Evolutionary conservation across 2,113 vertebrate species (phyloP), one percentile per base, ranked within the genome.

Genomic region (Lampris incognitus): DNA sequence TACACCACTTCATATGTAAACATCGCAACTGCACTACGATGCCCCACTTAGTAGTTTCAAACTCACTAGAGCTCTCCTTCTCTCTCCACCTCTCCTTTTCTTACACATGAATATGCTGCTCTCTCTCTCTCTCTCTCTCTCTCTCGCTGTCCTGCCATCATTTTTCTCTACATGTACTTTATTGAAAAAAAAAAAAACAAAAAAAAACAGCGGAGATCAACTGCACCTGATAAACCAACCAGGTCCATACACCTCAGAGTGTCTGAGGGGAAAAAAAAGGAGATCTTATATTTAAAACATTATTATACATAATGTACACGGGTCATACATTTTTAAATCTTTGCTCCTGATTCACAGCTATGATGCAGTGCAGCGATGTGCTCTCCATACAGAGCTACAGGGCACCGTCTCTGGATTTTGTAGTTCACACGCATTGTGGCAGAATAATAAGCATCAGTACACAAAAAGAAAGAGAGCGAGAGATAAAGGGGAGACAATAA

Each of bases 281-380:
- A 82, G 67, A 85, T 79, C 80, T 83, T 88, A 88, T 84, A 91
- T 92, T 91, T 88, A 85, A 92, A 90, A 89, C 79, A 91, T 85
- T 83, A 87, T 83, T 86, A 86, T 85, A 82, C 81, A 90, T 84
- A 81, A 88, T 91, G 82, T 80, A 92, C 79, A 72, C 3, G 37
- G 44, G 82, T 82, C 69, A 87, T 91, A 40, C 72, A 86, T 89
- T 87, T 90, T 93, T 88, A 85, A 90, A 87, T 58, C 41, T 48
- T 61, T 13, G 42, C 76, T 82, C n/a, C 57, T 36, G 65, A 72
- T 74, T 72, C 72, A 80, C 74, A 54, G 62, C 51, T 69, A 49
- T 37, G 42, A 56, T 68, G 69, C 57, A 71, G 63, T 67, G 70
- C 44, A 59, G 42, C 37, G 7, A 78, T 75, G 79, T 77, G 56